These are phyloP conservation scores for Suricata suricatta DNA, from an alignment of 2,113 vertebrate species.

Conservation along the genomic window DNA sequence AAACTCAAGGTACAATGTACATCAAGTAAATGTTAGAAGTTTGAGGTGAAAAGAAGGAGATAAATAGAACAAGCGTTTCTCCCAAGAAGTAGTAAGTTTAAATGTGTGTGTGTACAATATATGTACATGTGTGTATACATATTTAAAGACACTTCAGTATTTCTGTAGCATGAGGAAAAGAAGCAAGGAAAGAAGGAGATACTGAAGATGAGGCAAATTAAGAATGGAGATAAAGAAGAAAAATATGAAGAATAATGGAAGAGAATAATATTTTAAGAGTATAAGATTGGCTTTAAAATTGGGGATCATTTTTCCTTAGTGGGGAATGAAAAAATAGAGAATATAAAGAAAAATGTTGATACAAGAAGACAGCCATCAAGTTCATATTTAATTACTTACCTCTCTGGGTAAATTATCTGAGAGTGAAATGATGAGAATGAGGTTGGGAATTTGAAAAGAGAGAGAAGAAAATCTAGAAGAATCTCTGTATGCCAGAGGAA, in stretches of 20 bases:
- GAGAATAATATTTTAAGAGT: background rate
- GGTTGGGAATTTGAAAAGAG: background rate
- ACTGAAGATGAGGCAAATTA: background rate
- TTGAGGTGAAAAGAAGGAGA: background rate
- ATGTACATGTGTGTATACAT: background rate
- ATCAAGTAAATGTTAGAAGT: background rate
- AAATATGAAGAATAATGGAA: background rate
- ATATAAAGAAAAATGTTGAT: background rate
- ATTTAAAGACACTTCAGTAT: constrained; percentile 1
- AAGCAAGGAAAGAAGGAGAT: background rate
- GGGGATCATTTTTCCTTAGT: background rate
- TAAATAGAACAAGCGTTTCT: background rate
- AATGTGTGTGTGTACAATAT: background rate
- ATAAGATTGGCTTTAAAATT: background rate
- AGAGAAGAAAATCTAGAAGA: background rate
- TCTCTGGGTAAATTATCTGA: constrained; percentile 11
- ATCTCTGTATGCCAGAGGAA: background rate
- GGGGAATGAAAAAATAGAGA: background rate
- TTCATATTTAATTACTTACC: background rate
- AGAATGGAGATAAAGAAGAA: background rate
- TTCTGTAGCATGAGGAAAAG: background rate
- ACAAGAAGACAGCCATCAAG: background rate
- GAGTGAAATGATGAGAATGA: background rate
- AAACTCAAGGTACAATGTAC: background rate
- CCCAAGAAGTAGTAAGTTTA: background rate